Conservation (phyloP, 2,113 vertebrate species). For the Gopherus flavomarginatus region DNA sequence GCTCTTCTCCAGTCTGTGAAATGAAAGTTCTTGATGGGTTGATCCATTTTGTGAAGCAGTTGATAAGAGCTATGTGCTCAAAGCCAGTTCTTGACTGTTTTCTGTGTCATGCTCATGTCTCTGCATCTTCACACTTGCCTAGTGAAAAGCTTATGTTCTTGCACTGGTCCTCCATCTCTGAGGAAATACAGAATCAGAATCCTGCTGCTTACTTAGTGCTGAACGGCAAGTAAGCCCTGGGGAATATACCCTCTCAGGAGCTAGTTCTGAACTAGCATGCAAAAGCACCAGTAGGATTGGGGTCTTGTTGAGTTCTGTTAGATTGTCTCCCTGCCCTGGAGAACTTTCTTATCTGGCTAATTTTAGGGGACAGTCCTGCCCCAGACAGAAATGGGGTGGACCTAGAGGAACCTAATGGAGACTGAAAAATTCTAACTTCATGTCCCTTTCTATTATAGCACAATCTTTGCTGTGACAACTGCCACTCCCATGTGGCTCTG, state of each 20-base stretch:
- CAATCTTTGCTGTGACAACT: constrained; percentile 98
- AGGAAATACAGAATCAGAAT: not conserved
- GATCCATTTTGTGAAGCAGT: not conserved
- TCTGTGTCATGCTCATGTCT: not conserved
- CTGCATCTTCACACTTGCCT: not conserved
- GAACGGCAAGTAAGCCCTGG: not conserved
- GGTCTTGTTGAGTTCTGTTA: not conserved
- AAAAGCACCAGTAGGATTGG: not conserved
- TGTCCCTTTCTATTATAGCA: constrained; percentile 80
- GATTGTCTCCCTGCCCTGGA: not conserved
- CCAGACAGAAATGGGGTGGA: not conserved
- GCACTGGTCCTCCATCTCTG: not conserved
- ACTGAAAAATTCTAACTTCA: not conserved
- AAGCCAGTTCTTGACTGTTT: not conserved
- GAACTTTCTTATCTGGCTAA: not conserved
- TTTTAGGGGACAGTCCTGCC: not conserved
- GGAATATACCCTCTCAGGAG: not conserved
- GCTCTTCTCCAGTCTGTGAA: not conserved
- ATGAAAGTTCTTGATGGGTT: not conserved
- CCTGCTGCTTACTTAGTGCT: not conserved
- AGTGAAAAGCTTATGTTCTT: not conserved
- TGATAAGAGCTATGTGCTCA: not conserved
- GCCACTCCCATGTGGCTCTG: constrained; percentile 97
- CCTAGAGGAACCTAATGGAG: too few species aligned
- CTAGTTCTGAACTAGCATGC: too few species aligned